Percentiles rank a stretch among this genome's conserved stretches.
Conservation (phyloP, 2,113 vertebrate genomes). For the Tetrao urogallus region DNA sequence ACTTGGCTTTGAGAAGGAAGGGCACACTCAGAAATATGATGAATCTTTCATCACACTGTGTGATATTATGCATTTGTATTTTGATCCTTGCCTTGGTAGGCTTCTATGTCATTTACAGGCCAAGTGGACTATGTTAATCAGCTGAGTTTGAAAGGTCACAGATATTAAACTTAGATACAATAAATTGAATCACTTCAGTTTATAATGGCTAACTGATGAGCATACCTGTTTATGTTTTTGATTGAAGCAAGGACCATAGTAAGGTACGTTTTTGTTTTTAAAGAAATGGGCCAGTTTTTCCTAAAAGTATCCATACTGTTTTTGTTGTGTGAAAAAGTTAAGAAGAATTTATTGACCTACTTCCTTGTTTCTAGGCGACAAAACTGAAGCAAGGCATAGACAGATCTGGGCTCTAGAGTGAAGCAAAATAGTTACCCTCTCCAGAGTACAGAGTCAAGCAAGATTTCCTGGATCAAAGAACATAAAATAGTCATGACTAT, state of each 20-base stretch:
- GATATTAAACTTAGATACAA: background rate
- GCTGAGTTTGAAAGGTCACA: background rate
- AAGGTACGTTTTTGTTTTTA: background rate
- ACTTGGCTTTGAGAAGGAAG: background rate
- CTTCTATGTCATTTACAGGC: background rate
- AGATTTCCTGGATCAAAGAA: background rate
- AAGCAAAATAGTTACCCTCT: background rate
- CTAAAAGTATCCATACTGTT: rapidly evolving
- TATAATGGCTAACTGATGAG: background rate
- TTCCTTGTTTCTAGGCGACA: background rate
- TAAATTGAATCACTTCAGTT: background rate
- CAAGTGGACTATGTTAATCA: background rate
- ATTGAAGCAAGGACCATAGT: background rate
- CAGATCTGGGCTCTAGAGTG: background rate
- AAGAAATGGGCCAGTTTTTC: background rate
- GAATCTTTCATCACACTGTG: background rate
- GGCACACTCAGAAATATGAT: background rate
- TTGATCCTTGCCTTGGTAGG: background rate
- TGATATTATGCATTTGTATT: background rate
- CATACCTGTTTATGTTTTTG: background rate
- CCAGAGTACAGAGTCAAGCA: background rate
- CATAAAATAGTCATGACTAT: background rate
- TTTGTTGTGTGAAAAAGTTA: background rate
- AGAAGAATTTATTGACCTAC: background rate
- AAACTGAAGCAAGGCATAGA: background rate